Evolutionary conservation across 1,140 invertebrate species (phyloP), one percentile per base, ranked within the genome.

Genomic region (Trinorchestia longiramus): DNA sequence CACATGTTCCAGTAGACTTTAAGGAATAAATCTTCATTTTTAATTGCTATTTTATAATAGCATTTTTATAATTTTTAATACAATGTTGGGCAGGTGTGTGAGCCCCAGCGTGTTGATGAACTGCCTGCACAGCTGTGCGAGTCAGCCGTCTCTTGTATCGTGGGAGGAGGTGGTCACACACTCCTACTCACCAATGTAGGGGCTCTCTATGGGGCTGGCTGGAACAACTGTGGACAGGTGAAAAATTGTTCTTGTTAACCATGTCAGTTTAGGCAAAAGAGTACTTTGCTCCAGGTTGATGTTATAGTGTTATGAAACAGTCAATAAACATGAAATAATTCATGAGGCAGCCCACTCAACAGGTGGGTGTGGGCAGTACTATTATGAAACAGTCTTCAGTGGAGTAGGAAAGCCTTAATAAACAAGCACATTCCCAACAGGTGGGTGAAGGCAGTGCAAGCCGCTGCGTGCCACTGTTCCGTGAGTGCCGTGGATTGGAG

Each of bases 401-500:
- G 47, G 47, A 19, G 47, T 53, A 53, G 47, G 6, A n/a, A 19
- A 53, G 47, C 47, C 47, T 36, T 77, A 11, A 77, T 23, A 23
- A 77, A 3, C 62, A 19, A n/a, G 28, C 28, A 23, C 36, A 28
- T 36, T 77, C 15, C 62, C 11, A 19, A 3, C 96, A 95, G 96
- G 96, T 97, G 94, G 95, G 97, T 96, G 96, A 95, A 96, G 96
- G 96, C 96, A 97, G 88, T 90, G 96, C 95, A 57, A 97, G 88
- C 96, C 96, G 95, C 95, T 96, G n/a, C 97, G 97, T 97, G 97
- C 97, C 96, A 97, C 97, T 95, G 97, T 97, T 15, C 96, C 97
- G 47, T 96, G 97, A 91, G 97, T 98, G 97, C 97, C 98, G 97
- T 96, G 98, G 97, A n/a, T 97, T 97, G 97, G 98, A 96, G 95